A percentile compares a stretch with the other conserved stretches of the same genome.
Conservation (phyloP, 2,113 vertebrate species). For the Tamias sibiricus region DNA sequence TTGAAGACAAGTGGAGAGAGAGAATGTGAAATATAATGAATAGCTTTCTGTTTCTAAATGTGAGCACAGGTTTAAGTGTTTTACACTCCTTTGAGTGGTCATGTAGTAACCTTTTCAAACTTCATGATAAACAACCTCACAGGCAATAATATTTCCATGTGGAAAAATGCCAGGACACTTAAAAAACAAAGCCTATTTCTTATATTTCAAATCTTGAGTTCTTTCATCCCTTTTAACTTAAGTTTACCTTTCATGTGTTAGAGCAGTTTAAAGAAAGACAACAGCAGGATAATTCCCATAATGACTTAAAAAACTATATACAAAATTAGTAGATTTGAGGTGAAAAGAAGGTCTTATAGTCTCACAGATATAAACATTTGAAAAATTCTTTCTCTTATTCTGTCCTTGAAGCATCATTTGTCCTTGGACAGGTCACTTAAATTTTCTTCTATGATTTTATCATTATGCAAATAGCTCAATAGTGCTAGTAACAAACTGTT, state of each 20-base stretch:
- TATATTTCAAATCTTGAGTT: background rate
- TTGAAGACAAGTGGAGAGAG: slow-evolving; percentile 35
- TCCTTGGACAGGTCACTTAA: background rate
- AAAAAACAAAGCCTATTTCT: background rate
- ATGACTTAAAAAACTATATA: background rate
- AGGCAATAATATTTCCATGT: background rate
- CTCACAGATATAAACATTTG: background rate
- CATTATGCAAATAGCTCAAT: background rate
- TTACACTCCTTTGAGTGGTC: slow-evolving; percentile 39
- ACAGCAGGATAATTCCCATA: background rate
- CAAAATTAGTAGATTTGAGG: background rate
- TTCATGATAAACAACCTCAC: slow-evolving; percentile 41
- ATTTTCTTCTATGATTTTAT: background rate
- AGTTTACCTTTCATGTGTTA: background rate
- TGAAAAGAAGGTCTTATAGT: background rate
- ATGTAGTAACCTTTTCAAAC: slow-evolving; percentile 46
- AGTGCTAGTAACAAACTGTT: background rate
- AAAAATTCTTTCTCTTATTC: background rate
- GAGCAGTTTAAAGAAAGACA: background rate
- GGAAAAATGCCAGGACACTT: slow-evolving; percentile 50
- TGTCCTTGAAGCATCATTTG: background rate
- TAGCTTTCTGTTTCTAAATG: slow-evolving; percentile 24
- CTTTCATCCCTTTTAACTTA: background rate
- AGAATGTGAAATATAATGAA: slow-evolving; percentile 22
- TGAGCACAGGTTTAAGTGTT: background rate